phyloP scores from a whole-genome alignment of 2,888 invertebrate genomes.

The Agrilus mali region DNA sequence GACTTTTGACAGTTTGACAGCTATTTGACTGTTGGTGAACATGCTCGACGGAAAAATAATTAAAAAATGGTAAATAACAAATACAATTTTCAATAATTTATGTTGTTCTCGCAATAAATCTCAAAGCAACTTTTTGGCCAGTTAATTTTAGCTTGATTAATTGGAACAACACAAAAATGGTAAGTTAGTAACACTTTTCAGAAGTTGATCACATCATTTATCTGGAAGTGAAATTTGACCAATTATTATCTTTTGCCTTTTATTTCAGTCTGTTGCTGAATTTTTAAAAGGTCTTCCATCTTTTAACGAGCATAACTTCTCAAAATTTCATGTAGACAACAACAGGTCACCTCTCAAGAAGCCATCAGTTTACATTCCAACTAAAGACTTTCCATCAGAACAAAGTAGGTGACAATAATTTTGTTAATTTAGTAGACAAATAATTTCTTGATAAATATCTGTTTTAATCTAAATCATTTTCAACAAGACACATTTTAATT shows the following conservation, averaged over 20 bases:
- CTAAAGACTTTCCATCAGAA: slow-evolving; percentile 84
- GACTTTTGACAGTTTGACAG: no score
- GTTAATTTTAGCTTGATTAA: not conserved
- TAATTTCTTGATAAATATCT: no score
- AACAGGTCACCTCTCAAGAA: slow-evolving; percentile 72
- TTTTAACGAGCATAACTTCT: slow-evolving; percentile 83
- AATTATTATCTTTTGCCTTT: not conserved
- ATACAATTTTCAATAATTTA: no score
- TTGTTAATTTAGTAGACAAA: not conserved
- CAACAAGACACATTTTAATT: no score
- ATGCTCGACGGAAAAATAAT: no score
- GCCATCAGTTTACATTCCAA: slow-evolving; percentile 84
- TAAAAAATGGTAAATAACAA: no score
- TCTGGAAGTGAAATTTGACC: no score
- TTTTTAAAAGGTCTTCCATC: slow-evolving; percentile 86
- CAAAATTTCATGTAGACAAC: slow-evolving; percentile 78
- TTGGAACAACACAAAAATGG: slow-evolving; percentile 6
- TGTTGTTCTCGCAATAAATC: no score
- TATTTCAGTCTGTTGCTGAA: slow-evolving; percentile 69
- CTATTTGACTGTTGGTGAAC: no score
- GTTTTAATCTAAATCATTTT: no score
- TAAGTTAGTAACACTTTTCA: slow-evolving; percentile 7
- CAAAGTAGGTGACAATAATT: slow-evolving; percentile 53
- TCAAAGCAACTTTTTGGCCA: no score
- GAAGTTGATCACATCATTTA: no score